Base-by-base conservation (phyloP, 2,113 vertebrate species). In the Globicephala melas region DNA sequence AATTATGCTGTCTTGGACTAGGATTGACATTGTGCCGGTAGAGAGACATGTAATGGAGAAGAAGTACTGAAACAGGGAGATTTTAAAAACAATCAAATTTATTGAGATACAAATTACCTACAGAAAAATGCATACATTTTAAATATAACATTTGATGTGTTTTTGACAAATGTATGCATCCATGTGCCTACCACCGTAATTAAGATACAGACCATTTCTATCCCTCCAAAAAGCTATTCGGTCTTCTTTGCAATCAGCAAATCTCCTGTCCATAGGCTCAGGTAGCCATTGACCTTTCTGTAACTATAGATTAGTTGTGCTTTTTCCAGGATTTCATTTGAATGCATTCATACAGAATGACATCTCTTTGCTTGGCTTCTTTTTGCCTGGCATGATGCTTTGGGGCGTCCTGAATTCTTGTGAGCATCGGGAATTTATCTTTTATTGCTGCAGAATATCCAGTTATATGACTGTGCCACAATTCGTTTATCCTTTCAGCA, bases 291-390 rank as follows among this genome's bases (percentile, higher is more conserved):
- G n/a, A 41, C 41, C 38, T 86, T 79, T 77, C 58, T n/a, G 0
- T 70, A 79, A 47, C 13, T 7, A 3, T 44, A 38, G 63, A 31
- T 63, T 71, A 47, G 18, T 38, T 79, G 26, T 50, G 11, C 38
- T 11, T 89, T 70, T 74, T 86, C 60, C 76, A 62, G 31, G 74
- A 76, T 73, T 71, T 44, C 17, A 25, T 79, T 21, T 33, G 33
- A 81, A 53, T 87, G 65, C 38, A 41, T 63, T 53, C 33, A 53
- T 21, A 23, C 1, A 44, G 3, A 71, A 31, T 71, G 50, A 17
- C 67, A 55, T 65, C 36, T 50, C 79, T 89, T 77, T n/a, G 21
- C 81, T 71, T 81, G 38, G 58, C 65, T 89, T 86, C 47, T 85
- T 67, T 89, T 38, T 74, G 26, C 6, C n/a, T 41, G 53, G 26